Evolutionary conservation across 2,113 vertebrate genomes (phyloP), one percentile per base, ranked within the genome.

Genomic region (Rhadina sibilatrix): DNA sequence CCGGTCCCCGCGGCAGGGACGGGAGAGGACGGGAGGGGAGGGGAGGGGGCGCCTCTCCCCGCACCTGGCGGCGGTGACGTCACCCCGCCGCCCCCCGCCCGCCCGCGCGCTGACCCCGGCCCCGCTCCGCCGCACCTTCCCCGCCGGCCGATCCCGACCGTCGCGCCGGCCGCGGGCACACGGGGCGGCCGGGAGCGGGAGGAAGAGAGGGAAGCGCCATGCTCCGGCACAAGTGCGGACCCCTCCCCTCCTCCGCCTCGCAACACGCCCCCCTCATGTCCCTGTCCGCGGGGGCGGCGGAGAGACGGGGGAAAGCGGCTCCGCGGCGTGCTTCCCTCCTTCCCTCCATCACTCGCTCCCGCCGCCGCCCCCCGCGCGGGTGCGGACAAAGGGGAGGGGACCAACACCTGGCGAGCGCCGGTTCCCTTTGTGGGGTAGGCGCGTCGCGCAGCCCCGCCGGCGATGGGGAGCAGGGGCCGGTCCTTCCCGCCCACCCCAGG

Each of bases 41-140:
- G 33, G 80, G 47, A 42, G 31, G 71, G 71, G 83, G 63, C 53
- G 46, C 83, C 53, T 31, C 31, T 31, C 44, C 42, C 37, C 61
- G 83, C 77, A 95, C 94, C 83, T 87, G 87, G 63, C 63, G 16
- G 74, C 50, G 30, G 68, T 90, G 91, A 90, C 89, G 85, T 83
- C 92, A 79, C 72, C 60, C 56, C 37, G 17, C 54, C 59, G 42
- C 47, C 54, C 49, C 30, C 65, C 59, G 71, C 53, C 44, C 40
- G 50, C 46, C 82, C 40, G 19, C 31, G 12, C 70, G 70, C 69
- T 27, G 74, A 76, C 89, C 93, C 84, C 84, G 31, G 79, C 89
- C 89, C 64, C 49, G 52, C 71, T 27, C 68, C 31, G 54, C 52
- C 66, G 74, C 93, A 44, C 89, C 79, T 74, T 64, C 63, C 50